phyloP scores from a whole-genome alignment of 2,888 invertebrate genomes.

The Caenorhabditis sinica region DNA sequence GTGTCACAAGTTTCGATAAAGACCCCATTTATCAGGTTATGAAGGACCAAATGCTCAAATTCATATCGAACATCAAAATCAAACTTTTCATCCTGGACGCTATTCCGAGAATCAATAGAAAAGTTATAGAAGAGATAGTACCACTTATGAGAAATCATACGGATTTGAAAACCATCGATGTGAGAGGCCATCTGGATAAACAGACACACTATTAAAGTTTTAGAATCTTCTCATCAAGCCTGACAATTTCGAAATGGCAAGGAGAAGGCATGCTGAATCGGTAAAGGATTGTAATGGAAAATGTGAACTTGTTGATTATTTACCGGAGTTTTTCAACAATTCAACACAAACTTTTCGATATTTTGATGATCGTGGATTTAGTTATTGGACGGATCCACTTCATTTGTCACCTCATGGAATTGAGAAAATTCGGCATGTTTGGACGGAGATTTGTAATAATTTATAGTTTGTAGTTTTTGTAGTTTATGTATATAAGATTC shows the following conservation, averaged over 20 bases:
- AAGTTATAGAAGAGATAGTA: not conserved
- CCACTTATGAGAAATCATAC: constrained; percentile 10
- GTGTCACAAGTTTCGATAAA: constrained; percentile 13
- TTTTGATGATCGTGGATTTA: constrained; percentile 32
- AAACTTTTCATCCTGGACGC: constrained; percentile 47
- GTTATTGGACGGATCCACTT: constrained; percentile 13
- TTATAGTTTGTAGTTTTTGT: constrained; percentile 6
- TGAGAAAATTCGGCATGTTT: constrained; percentile 26
- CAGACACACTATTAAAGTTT: not conserved
- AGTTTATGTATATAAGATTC: not conserved
- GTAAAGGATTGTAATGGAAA: constrained; percentile 21
- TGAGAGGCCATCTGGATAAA: not conserved
- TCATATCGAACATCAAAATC: constrained; percentile 24
- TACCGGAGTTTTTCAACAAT: constrained; percentile 6
- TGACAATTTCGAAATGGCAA: constrained; percentile 10
- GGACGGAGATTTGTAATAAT: constrained; percentile 17
- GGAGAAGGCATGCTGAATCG: constrained; percentile 4
- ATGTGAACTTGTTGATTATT: constrained; percentile 14
- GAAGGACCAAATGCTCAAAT: constrained; percentile 29
- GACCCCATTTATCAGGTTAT: constrained; percentile 38
- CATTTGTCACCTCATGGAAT: constrained; percentile 33
- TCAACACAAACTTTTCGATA: constrained; percentile 18
- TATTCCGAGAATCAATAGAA: not conserved
- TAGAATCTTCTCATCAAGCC: not conserved
- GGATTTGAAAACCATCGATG: constrained; percentile 24